Percentiles rank a stretch among this genome's conserved stretches.
Evolutionary conservation across 2,888 invertebrate genomes (phyloP).

Genomic region (Pollenia griseotomentosa): DNA sequence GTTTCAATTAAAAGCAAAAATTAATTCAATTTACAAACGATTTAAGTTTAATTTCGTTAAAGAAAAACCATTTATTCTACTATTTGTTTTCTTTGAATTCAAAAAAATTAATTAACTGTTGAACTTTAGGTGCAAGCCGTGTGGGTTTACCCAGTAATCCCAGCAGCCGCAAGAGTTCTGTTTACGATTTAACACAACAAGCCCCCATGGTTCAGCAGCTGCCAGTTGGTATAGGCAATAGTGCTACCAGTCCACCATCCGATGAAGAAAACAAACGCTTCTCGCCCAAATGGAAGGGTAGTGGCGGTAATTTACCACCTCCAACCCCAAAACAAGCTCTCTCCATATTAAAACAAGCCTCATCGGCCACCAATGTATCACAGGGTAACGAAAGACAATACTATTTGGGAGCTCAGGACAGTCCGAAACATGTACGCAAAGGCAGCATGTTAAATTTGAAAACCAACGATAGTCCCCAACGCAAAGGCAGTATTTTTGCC

Average conservation of each 20-base stretch:
- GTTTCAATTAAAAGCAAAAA: not conserved
- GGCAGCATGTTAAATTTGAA: slow-evolving; percentile 79
- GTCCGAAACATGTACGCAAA: slow-evolving; percentile 76
- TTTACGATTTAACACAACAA: slow-evolving; percentile 85
- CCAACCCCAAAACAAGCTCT: slow-evolving; percentile 81
- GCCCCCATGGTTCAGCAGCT: slow-evolving; percentile 76
- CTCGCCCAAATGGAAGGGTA: slow-evolving; percentile 83
- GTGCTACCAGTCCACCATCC: slow-evolving; percentile 86
- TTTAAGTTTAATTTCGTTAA: too few relatives aligned
- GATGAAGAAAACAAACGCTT: slow-evolving; percentile 84
- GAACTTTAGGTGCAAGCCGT: slow-evolving; percentile 83
- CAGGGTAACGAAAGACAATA: slow-evolving; percentile 71
- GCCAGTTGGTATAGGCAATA: slow-evolving; percentile 83
- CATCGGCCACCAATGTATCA: slow-evolving; percentile 82
- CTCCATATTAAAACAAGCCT: slow-evolving; percentile 81
- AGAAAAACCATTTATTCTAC: too few relatives aligned
- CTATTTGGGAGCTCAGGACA: slow-evolving; percentile 74
- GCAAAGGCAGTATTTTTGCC: slow-evolving; percentile 79
- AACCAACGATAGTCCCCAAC: slow-evolving; percentile 72
- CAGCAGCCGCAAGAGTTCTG: slow-evolving; percentile 86
- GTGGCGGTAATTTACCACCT: slow-evolving; percentile 79
- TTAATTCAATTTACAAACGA: not conserved
- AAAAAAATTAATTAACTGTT: not conserved
- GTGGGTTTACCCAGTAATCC: slow-evolving; percentile 81
- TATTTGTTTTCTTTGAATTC: not conserved